phyloP scores from a whole-genome alignment of 1,140 invertebrate species.

The Orussus abietinus region DNA sequence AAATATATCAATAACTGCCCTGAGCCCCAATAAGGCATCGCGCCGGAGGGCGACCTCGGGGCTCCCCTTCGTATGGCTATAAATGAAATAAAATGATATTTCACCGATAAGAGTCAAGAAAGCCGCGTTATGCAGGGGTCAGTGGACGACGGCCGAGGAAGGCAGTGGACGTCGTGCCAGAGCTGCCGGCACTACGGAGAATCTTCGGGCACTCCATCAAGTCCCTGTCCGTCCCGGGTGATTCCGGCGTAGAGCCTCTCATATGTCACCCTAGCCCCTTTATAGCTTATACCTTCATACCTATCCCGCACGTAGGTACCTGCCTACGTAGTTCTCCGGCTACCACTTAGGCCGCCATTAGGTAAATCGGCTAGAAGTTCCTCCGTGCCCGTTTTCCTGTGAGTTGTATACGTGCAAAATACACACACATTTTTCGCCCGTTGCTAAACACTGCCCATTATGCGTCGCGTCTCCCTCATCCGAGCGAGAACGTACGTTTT shows the following conservation, averaged over 20 bases:
- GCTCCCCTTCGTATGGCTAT: conserved; percentile 34
- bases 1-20: conserved; percentile 17
- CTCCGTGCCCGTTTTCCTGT: too few relatives aligned
- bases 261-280: conserved; percentile 39
- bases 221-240: conserved; percentile 36
- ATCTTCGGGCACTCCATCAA: conserved; percentile 44
- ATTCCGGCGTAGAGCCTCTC: conserved; percentile 43
- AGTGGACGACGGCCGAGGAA: conserved; percentile 30
- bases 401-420: too few relatives aligned
- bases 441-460: too few relatives aligned
- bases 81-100: conserved; percentile 57
- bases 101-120: conserved; percentile 45
- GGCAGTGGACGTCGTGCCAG: conserved; percentile 1
- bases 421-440: too few relatives aligned
- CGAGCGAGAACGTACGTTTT: too few relatives aligned
- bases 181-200: conserved; percentile 16
- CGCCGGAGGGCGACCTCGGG: conserved; percentile 14
- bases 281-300: conserved; percentile 7
- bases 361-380: too few relatives aligned
- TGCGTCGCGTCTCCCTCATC: too few relatives aligned
- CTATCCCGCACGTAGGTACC: too few relatives aligned
- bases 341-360: too few relatives aligned
- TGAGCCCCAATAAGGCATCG: conserved; percentile 10
- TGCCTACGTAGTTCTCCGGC: too few relatives aligned
- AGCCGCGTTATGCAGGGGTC: conserved; percentile 47